These are phyloP conservation scores for Gerris buenoi DNA, from an alignment of 1,140 invertebrate genomes.

Conservation along the genomic window DNA sequence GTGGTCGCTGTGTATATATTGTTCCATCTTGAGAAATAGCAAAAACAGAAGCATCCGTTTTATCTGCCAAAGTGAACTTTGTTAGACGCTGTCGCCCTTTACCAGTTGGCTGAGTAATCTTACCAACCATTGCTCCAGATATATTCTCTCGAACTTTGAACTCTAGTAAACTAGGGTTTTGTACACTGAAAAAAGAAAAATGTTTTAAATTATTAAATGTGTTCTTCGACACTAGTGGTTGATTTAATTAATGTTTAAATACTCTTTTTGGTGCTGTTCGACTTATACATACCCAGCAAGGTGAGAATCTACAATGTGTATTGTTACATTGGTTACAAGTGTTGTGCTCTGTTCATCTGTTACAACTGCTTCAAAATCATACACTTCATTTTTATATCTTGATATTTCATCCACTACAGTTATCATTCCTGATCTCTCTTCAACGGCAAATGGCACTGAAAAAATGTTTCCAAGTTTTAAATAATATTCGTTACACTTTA, in stretches of 20 bases:
- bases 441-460: conserved; percentile 75
- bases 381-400: conserved; percentile 47
- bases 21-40: conserved; percentile 60
- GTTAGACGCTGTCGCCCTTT: conserved; percentile 29
- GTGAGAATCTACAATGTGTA: conserved; percentile 60
- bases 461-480: too few species aligned
- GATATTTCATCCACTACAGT: conserved; percentile 61
- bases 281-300: conserved; percentile 18
- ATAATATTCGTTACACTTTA: too few species aligned
- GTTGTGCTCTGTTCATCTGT: conserved; percentile 46
- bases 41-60: conserved; percentile 56
- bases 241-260: not conserved
- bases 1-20: conserved; percentile 51
- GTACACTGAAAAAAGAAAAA: conserved; percentile 9
- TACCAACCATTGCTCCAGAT: conserved; percentile 53
- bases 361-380: conserved; percentile 68
- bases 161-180: conserved; percentile 43
- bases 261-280: not conserved
- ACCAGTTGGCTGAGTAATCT: conserved; percentile 14
- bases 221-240: too few species aligned
- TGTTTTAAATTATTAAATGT: too few species aligned
- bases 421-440: conserved; percentile 73
- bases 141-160: conserved; percentile 66
- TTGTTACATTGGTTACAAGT: conserved; percentile 61
- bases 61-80: conserved; percentile 59